A percentile compares a stretch with the other conserved stretches of the same genome.
Evolutionary conservation across 2,797 vertebrate species (phyloP).

Genomic region (Poecilia wingei): DNA sequence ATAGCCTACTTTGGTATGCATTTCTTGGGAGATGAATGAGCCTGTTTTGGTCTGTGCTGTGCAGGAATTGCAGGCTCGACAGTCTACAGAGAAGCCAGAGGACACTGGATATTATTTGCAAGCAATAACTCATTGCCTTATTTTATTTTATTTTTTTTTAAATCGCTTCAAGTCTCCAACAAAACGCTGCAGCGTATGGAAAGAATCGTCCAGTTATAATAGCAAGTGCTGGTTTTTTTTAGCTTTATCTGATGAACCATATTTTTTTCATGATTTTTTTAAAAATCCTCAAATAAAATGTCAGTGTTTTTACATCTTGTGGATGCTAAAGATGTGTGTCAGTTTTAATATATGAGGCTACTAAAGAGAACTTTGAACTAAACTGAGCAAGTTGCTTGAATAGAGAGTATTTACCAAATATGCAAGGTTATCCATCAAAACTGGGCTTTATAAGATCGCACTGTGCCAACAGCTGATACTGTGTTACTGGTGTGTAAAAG

Average conservation of each 20-base stretch:
- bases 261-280: conserved; percentile 44
- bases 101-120: conserved; percentile 68
- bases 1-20: conserved; percentile 24
- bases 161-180: conserved; percentile 15
- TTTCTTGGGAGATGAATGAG: conserved; percentile 42
- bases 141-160: conserved; percentile 19
- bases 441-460: background rate
- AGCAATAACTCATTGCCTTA: conserved; percentile 49
- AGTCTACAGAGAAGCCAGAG: conserved; percentile 57
- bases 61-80: conserved; percentile 46
- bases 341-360: conserved; percentile 32
- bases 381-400: conserved; percentile 2
- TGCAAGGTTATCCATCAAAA: conserved; percentile 26
- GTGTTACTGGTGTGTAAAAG: conserved; percentile 21
- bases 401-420: conserved; percentile 20
- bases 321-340: conserved; percentile 27
- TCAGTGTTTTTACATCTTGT: conserved; percentile 33
- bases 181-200: conserved; percentile 32
- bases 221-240: conserved; percentile 21
- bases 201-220: background rate
- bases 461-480: conserved; percentile 23
- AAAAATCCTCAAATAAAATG: conserved; percentile 26
- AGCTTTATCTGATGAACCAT: conserved; percentile 1
- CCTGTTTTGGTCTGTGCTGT: conserved; percentile 46
- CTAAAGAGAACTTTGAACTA: conserved; percentile 22